These are phyloP conservation scores for Hirtodrosophila alboralis DNA, from an alignment of 2,888 invertebrate species.

Conservation along the genomic window DNA sequence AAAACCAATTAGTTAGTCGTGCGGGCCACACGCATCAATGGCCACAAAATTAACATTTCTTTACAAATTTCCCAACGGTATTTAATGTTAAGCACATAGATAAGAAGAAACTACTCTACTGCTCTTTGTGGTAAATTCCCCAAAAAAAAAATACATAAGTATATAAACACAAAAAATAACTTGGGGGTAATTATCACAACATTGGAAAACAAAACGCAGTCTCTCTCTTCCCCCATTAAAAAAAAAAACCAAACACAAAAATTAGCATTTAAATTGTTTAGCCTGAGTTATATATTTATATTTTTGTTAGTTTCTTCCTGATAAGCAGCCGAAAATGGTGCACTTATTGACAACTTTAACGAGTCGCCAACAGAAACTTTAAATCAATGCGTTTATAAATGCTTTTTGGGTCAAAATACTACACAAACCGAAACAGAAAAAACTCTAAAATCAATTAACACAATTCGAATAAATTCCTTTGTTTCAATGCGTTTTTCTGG, in stretches of 20 bases:
- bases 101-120: constrained; percentile 53
- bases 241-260: no score
- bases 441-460: constrained; percentile 50
- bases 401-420: constrained; percentile 58
- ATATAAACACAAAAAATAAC: constrained; percentile 44
- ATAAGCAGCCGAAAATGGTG: constrained; percentile 76
- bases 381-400: constrained; percentile 68
- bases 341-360: constrained; percentile 81
- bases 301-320: constrained; percentile 37
- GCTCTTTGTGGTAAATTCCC: background rate
- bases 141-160: constrained; percentile 4
- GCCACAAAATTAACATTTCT: constrained; percentile 64
- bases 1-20: constrained; percentile 71
- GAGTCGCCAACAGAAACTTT: constrained; percentile 48
- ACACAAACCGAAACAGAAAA: constrained; percentile 9
- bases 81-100: constrained; percentile 64
- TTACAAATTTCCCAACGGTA: constrained; percentile 74
- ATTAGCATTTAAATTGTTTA: constrained; percentile 76
- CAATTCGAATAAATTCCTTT: constrained; percentile 38
- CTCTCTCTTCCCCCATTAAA: constrained; percentile 1
- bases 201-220: constrained; percentile 70
- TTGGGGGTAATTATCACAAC: constrained; percentile 72
- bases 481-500: constrained; percentile 24
- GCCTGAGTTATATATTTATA: constrained; percentile 42
- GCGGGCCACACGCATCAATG: constrained; percentile 61